Evolutionary conservation across 2,113 vertebrate species (phyloP).

Genomic region (Hucho hucho): DNA sequence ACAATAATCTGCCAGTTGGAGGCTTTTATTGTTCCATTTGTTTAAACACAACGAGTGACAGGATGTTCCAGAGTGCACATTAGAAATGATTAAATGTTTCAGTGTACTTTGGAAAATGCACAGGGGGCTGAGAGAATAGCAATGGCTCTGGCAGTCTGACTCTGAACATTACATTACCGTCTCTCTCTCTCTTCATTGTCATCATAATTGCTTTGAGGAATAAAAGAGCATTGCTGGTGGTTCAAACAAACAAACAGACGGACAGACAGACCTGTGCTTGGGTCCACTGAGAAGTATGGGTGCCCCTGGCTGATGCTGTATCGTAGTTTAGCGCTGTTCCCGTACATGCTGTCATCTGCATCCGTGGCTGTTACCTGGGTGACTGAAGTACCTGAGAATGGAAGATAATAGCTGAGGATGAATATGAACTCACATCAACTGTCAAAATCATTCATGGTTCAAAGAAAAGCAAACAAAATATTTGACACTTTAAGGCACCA

Average conservation of each 20-base stretch:
- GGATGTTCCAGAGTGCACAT: constrained; percentile 50
- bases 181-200: neutral
- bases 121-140: neutral
- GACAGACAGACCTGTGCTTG: constrained; percentile 83
- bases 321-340: constrained; percentile 89
- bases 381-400: constrained; percentile 85
- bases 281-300: constrained; percentile 95
- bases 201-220: no score
- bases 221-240: no score
- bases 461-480: neutral
- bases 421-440: neutral
- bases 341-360: constrained; percentile 93
- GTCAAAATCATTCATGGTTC: neutral
- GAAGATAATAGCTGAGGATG: neutral
- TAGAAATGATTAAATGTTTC: constrained; percentile 49
- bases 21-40: constrained; percentile 42
- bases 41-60: constrained; percentile 39
- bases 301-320: constrained; percentile 96
- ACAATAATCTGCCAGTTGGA: constrained; percentile 37
- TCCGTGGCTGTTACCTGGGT: constrained; percentile 93
- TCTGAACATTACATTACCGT: neutral
- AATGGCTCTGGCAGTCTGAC: no score
- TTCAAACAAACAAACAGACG: neutral
- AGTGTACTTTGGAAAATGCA: constrained; percentile 3
- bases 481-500: no score